phyloP scores from a whole-genome alignment of 1,140 invertebrate genomes.

The Atta cephalotes region DNA sequence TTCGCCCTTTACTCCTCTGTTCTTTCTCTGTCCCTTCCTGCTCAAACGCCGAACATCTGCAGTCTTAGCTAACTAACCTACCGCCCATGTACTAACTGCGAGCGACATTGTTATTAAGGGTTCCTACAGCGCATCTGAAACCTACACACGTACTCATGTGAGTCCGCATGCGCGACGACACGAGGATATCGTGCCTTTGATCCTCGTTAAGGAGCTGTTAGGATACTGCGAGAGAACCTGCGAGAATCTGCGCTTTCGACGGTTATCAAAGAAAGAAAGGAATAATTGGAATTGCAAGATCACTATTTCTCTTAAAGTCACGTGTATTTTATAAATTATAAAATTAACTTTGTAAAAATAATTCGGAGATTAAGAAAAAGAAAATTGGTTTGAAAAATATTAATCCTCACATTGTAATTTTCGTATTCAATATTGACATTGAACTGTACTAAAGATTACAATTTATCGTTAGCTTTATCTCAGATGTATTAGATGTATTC shows the following conservation, averaged over 20 bases:
- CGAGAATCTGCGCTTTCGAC: constrained; percentile 20
- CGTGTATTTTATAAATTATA: background rate
- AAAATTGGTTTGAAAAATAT: background rate
- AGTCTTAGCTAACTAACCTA: constrained; percentile 81
- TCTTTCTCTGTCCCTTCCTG: constrained; percentile 16
- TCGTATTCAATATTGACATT: too few species aligned
- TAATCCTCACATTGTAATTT: background rate
- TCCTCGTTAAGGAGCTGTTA: constrained; percentile 79
- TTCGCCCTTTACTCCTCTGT: constrained; percentile 58
- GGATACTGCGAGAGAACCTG: constrained; percentile 18
- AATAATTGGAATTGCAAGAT: background rate
- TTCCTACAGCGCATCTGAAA: constrained; percentile 60
- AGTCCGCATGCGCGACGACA: constrained; percentile 14
- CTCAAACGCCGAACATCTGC: constrained; percentile 50
- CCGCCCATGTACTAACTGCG: constrained; percentile 78
- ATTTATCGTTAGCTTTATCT: too few species aligned
- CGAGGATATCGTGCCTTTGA: constrained; percentile 57
- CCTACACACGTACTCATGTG: constrained; percentile 42
- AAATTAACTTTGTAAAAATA: background rate
- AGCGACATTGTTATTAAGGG: constrained; percentile 83
- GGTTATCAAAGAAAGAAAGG: background rate
- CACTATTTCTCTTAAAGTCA: background rate
- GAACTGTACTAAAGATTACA: too few species aligned
- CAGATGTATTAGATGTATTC: background rate
- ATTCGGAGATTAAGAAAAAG: background rate